Percentiles rank a stretch among this genome's conserved stretches.
Evolutionary conservation across 2,888 invertebrate species (phyloP).

Genomic region (Nomada fucata): DNA sequence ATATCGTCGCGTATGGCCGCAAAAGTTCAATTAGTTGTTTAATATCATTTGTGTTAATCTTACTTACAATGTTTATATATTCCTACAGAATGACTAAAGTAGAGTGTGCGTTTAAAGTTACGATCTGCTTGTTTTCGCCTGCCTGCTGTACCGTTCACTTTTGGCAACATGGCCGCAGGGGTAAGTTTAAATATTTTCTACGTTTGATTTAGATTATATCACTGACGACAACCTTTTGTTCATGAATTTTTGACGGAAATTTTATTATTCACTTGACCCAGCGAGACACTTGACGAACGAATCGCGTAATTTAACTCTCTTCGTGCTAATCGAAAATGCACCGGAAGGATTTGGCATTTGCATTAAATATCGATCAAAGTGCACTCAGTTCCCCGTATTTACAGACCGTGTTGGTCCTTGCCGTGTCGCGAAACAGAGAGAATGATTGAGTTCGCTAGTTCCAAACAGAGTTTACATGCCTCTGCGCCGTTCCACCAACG

Average conservation of each 20-base stretch:
- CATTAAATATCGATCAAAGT: slow-evolving; percentile 71
- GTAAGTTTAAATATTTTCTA: background rate
- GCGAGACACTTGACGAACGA: background rate
- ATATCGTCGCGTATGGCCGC: background rate
- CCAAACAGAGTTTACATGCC: slow-evolving; percentile 55
- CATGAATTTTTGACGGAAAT: too few relatives aligned
- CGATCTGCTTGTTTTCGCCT: background rate
- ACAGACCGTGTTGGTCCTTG: slow-evolving; percentile 64
- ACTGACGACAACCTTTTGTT: too few relatives aligned
- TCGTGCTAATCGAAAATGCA: slow-evolving; percentile 41
- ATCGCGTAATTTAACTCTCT: slow-evolving; percentile 10
- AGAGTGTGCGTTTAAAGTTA: background rate
- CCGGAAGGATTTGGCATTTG: slow-evolving; percentile 37
- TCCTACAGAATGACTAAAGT: background rate
- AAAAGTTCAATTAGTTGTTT: background rate
- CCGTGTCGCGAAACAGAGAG: slow-evolving; percentile 69
- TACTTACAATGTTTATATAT: background rate
- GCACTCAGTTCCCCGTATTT: slow-evolving; percentile 63
- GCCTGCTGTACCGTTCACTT: background rate
- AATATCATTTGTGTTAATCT: background rate
- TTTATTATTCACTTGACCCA: background rate
- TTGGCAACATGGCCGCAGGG: background rate
- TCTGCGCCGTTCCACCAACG: slow-evolving; percentile 28
- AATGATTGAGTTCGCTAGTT: slow-evolving; percentile 73
- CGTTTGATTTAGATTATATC: background rate